Base-by-base conservation (phyloP, 2,888 invertebrate species). In the Drosophila parthenogenetica region DNA sequence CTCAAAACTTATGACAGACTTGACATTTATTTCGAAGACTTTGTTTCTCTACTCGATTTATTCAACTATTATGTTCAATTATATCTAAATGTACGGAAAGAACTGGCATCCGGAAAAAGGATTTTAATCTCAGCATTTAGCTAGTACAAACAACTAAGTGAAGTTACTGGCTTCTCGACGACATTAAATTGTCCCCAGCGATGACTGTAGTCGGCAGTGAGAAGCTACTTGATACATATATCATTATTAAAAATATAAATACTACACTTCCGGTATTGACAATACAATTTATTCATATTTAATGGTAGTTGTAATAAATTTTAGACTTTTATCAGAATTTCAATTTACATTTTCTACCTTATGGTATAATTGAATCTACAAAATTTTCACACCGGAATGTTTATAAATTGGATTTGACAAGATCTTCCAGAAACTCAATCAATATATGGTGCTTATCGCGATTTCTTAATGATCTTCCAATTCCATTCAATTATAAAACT, bases 381-480 rank as follows among this genome's bases (percentile, higher is more conserved):
- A 2, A 22, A 40, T 75, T 50, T 75, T 62, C n/a, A 49, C 66
- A 57, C 74, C 45, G 7, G 16, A n/a, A 48, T 13, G 13, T 48
- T 14, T 39, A 57, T 49, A 51, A 62, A 59, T 57, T 39, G 48
- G 16, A 7, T 66, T 51, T n/a, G 73, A 75, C 63, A 51, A 63
- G 57, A 77, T 75, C 72, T 43, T 46, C 22, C 5, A 39, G 17
- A 25, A 55, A 11, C 49, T 50, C 64, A 69, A 63, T 70, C 71
- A 66, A 22, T 40, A n/a, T 29, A 13, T 17, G 74, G 16, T 17
- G 74, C 16, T 61, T 65, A 70, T 75, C 73, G 43, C 48, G 55
- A 72, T 63, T 51, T 50, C 22, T 43, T 73, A 68, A 77, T 67
- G 67, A 64, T 72, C 77, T 62, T 32, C n/a, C 54, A 54, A 46